These are phyloP conservation scores for Chaunax sp. DNA, from an alignment of 2,797 vertebrate species.

Conservation along the genomic window DNA sequence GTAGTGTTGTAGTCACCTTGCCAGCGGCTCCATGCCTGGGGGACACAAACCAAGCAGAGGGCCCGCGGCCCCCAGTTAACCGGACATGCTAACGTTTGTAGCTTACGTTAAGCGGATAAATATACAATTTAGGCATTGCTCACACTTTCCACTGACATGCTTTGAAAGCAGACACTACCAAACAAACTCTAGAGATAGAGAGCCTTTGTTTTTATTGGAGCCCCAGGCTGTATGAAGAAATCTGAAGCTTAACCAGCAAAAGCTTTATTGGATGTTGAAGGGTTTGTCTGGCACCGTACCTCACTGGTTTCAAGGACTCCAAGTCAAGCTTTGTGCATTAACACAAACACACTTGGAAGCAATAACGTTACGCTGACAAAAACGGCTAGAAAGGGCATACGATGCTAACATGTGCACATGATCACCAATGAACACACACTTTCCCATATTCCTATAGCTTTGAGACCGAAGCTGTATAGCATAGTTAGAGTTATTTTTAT, in stretches of 20 bases:
- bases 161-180: not conserved
- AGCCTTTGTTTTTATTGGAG: not conserved
- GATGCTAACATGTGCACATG: not conserved
- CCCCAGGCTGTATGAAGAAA: not conserved
- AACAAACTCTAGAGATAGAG: not conserved
- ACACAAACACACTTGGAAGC: not conserved
- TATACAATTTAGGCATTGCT: not conserved
- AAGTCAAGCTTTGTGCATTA: not conserved
- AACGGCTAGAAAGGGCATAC: slow-evolving; percentile 12
- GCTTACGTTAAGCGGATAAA: not conserved
- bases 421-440: too few species aligned
- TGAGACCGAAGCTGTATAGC: too few species aligned
- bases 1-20: too few species aligned
- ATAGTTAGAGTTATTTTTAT: slow-evolving; percentile 4
- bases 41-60: too few species aligned
- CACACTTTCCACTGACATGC: not conserved
- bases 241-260: not conserved
- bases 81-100: too few species aligned
- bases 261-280: not conserved
- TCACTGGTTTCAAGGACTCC: slow-evolving; percentile 4
- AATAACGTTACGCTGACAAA: slow-evolving; percentile 34
- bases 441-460: too few species aligned
- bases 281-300: not conserved
- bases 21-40: too few species aligned
- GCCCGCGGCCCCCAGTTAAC: too few species aligned